These are phyloP conservation scores for Mola mola DNA, from an alignment of 2,113 vertebrate genomes.

Conservation along the genomic window DNA sequence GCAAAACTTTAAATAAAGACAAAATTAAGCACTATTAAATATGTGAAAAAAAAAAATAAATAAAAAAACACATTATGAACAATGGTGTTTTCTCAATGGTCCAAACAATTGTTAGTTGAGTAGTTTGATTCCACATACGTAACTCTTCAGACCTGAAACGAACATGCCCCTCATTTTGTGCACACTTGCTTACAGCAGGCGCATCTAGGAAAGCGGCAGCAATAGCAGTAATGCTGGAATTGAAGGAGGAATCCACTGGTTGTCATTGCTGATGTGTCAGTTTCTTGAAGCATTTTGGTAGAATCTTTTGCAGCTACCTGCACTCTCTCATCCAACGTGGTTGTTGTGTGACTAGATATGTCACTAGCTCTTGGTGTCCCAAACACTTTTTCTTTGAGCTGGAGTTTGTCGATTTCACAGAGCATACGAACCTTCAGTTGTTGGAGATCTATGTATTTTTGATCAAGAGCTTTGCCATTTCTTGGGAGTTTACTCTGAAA, in stretches of 20 bases:
- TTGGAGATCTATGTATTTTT: conserved; percentile 39
- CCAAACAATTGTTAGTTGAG: too few relatives aligned
- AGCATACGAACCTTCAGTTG: conserved; percentile 35
- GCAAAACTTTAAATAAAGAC: too few relatives aligned
- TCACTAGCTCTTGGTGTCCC: conserved; percentile 10
- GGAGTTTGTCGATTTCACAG: conserved; percentile 35
- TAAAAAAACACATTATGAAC: too few relatives aligned
- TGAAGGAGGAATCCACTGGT: conserved; percentile 42
- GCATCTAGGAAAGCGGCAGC: conserved; percentile 49
- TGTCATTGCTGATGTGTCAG: background rate
- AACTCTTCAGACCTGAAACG: background rate
- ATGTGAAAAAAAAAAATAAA: too few relatives aligned
- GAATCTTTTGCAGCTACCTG: background rate
- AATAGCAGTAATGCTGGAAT: conserved; percentile 50
- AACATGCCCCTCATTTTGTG: background rate
- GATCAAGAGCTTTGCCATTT: background rate
- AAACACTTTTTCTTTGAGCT: background rate
- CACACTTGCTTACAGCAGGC: conserved; percentile 25
- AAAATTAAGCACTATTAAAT: too few relatives aligned
- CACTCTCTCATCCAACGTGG: background rate
- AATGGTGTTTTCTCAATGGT: too few relatives aligned
- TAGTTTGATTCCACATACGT: background rate
- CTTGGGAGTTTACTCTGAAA: background rate
- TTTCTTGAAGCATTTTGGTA: background rate
- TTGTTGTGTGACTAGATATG: conserved; percentile 52